phyloP scores from a whole-genome alignment of 2,113 vertebrate genomes.

The Protobothrops flavoviridis region DNA sequence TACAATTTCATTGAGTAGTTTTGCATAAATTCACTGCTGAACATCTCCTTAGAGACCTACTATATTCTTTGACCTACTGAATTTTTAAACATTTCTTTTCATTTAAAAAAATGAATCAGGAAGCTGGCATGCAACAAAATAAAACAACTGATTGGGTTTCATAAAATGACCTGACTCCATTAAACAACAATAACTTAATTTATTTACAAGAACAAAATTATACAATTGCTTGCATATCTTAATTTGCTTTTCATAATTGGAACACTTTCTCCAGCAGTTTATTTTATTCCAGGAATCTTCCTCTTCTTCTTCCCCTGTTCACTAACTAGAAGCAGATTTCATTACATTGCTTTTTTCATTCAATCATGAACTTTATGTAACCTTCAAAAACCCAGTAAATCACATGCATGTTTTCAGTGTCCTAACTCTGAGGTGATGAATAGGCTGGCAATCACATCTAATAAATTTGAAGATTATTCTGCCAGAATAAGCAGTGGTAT shows the following conservation, averaged over 20 bases:
- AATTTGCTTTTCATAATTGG: neutral
- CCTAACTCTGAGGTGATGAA: neutral
- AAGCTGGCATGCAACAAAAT: neutral
- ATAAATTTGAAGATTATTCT: neutral
- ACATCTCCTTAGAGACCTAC: neutral
- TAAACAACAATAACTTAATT: neutral
- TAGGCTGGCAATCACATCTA: neutral
- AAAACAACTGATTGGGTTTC: neutral
- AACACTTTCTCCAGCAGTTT: neutral
- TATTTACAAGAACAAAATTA: neutral
- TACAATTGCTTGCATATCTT: neutral
- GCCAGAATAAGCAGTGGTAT: neutral
- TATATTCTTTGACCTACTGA: neutral
- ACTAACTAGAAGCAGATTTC: neutral
- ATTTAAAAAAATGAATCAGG: neutral
- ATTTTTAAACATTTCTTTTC: neutral
- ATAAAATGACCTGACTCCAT: neutral
- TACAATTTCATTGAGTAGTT: neutral
- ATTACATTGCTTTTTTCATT: neutral
- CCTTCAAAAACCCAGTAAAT: neutral
- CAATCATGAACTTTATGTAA: neutral
- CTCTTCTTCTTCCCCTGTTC: neutral
- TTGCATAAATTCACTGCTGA: neutral
- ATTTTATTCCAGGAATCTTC: neutral
- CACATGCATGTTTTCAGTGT: neutral